These are phyloP conservation scores for Cabera pusaria DNA, from an alignment of 2,888 invertebrate genomes.

Conservation along the genomic window DNA sequence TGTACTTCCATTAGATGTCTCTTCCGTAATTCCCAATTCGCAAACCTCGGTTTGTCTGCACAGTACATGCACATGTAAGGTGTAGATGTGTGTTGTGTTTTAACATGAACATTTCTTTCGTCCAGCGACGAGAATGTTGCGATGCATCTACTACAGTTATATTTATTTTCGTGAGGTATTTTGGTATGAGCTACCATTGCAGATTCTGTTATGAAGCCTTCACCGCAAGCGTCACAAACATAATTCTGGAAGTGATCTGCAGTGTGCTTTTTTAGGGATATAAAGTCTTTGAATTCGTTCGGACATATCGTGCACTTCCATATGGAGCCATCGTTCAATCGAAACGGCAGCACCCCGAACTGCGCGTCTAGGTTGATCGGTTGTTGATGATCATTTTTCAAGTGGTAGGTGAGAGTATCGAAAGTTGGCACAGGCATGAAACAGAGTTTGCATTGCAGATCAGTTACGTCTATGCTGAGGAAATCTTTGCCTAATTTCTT, in stretches of 20 bases:
- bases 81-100: constrained; percentile 69
- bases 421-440: constrained; percentile 60
- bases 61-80: constrained; percentile 74
- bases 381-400: constrained; percentile 69
- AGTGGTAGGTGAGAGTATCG: constrained; percentile 60
- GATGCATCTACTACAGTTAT: constrained; percentile 68
- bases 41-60: constrained; percentile 70
- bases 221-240: constrained; percentile 75
- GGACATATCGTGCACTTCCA: constrained; percentile 76
- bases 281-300: constrained; percentile 71
- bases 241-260: constrained; percentile 73
- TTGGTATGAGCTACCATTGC: constrained; percentile 74
- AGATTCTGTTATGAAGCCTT: constrained; percentile 74
- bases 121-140: constrained; percentile 69
- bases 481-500: constrained; percentile 75
- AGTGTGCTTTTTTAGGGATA: constrained; percentile 70
- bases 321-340: constrained; percentile 62
- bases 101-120: constrained; percentile 68
- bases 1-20: constrained; percentile 73
- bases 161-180: constrained; percentile 73
- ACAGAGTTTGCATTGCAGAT: constrained; percentile 72
- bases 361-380: constrained; percentile 67
- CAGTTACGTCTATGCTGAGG: constrained; percentile 70
- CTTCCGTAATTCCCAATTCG: constrained; percentile 71
- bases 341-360: constrained; percentile 68